Base-by-base conservation (phyloP, 2,888 invertebrate species). In the Brachypalpus laphriformis region DNA sequence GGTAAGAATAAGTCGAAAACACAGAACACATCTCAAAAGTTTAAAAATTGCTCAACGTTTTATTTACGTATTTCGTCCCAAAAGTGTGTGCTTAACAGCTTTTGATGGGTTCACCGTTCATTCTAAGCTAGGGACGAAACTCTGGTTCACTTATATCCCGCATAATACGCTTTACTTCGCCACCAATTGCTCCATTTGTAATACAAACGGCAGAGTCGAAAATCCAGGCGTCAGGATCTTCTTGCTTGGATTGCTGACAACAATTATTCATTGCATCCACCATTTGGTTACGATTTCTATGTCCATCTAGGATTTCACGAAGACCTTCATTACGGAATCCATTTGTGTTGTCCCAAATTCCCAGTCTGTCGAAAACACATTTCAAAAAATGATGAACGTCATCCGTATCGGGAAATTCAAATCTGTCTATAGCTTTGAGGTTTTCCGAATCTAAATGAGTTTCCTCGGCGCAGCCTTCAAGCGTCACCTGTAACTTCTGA, bases 291-390 rank as follows among this genome's bases (percentile, higher is more conserved):
- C n/a, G n/a, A n/a, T n/a, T n/a, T n/a, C n/a, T n/a, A n/a, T n/a
- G n/a, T n/a, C n/a, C 25, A 9, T 16, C 14, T 20, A 22, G 9
- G 3, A 9, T 31, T 1, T 34, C 2, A 3, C 57, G 11, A 3
- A 70, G 40, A 0, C 45, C 14, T 3, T 34, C 3, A 34, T n/a
- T 7, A 16, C 4, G 1, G 6, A 74, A 28, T 1, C 51, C 72
- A n/a, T 31, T 54, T 0, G 0, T 8, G 9, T 42, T 31, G 0
- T 9, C 31, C 61, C 72, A 74, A 0, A 74, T 16, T 7, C 45
- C 11, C 0, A 74, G 20, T n/a, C 14, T 11, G 5, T 74, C 72
- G 0, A 63, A 22, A 22, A 63, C 22, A 34, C 72, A 74, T 18
- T 28, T 40, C 6, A 63, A 42, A 18, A 22, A 74, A 4, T 14